Base-by-base conservation (phyloP, 2,888 invertebrate genomes). In the Phaonia tiefii region DNA sequence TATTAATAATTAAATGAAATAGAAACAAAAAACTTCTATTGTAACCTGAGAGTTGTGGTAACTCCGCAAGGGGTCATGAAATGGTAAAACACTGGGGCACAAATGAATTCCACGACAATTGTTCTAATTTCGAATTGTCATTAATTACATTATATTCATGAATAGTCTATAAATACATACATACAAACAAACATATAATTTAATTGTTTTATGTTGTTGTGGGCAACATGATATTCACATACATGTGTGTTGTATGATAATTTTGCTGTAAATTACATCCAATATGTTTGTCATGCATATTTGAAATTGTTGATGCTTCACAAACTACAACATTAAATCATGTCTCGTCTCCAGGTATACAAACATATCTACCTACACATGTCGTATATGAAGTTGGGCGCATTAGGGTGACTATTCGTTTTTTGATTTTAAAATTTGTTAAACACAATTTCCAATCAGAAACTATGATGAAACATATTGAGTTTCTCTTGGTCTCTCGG, bases 81-180 rank as follows among this genome's bases (percentile, higher is more conserved):
- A 1, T 17, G 17, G 49, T n/a, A 2, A 63, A 11, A 39, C 20
- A 42, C 42, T 39, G 11, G 39, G 63, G 11, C 63, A 63, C 60
- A 42, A 63, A 20, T 63, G 11, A 39, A 63, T 63, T 63, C n/a
- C 42, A 63, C 22, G 10, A 22, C 22, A 4, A 63, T 39, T 63
- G 63, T 63, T 63, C 63, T 63, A 63, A 22, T 63, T 63, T 63
- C 39, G 42, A 39, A 39, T 15, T 42, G 63, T 63, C 39, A 63
- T 63, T 42, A 42, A 63, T 42, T 63, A 63, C 20, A 63, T 63
- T 22, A 22, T 63, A 13, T 42, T 37, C 26, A 15, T 58, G 26
- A 22, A 56, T 13, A 22, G 31, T n/a, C n/a, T n/a, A n/a, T n/a
- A n/a, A n/a, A 31, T 31, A 31, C 31, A 5, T 5, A 31, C 31